These are phyloP conservation scores for Lamellibrachia columna DNA, from an alignment of 2,888 invertebrate genomes.

Conservation along the genomic window DNA sequence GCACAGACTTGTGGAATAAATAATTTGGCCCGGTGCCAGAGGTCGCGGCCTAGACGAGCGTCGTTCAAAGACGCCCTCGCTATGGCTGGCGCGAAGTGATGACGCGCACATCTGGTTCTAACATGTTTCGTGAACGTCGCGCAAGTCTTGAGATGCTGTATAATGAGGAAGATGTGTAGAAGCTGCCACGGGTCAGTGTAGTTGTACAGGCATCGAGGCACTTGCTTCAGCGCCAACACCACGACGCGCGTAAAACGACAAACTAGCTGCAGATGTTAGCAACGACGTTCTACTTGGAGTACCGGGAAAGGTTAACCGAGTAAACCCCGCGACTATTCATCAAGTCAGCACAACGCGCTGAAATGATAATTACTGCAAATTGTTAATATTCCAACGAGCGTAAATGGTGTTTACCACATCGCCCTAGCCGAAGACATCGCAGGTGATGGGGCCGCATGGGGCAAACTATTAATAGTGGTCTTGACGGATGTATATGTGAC, in stretches of 20 bases:
- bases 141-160: background rate
- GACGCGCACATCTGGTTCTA: background rate
- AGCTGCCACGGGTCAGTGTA: background rate
- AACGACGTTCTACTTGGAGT: background rate
- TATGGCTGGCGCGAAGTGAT: background rate
- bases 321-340: background rate
- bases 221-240: background rate
- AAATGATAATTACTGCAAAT: background rate
- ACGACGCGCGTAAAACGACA: background rate
- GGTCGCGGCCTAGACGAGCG: background rate
- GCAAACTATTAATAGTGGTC: background rate
- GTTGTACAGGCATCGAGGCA: background rate
- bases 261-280: background rate
- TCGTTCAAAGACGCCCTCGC: background rate
- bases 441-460: background rate
- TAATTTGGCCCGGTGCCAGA: background rate
- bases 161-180: background rate
- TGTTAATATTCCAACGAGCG: background rate
- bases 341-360: background rate
- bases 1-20: background rate
- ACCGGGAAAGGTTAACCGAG: background rate
- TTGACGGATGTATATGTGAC: conserved; percentile 2
- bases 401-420: background rate
- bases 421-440: background rate
- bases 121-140: background rate